Base-by-base conservation (phyloP, 23 tunicate genomes). In the Phallusia fumigata region DNA sequence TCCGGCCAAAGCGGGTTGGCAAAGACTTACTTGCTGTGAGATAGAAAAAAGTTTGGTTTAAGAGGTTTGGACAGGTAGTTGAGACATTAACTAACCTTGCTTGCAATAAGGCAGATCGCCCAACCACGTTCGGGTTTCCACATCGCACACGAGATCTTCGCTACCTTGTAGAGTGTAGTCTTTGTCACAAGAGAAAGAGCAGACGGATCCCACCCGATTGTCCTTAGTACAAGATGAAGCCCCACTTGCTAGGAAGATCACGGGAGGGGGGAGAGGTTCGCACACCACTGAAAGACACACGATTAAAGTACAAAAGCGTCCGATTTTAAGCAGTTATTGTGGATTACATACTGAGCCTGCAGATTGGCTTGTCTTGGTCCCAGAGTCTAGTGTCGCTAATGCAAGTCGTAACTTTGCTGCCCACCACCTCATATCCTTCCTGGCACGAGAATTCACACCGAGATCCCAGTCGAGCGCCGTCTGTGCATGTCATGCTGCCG, bases 1-100 rank as follows among this genome's bases (percentile, higher is more conserved):
- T 31, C 53, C 83, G 34, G 87, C 78, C 6, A 88, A 33, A 0
- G 82, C 79, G 36, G 91, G 91, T 45, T 88, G 76, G 65, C 91
- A 88, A 47, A 81, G 36, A 34, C 34, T 65, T 2, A 81, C 19
- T 79, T 79, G 83, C 52, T 79, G 73, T 36, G 53, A 35, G 45
- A 76, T 31, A 77, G 44, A 3, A 58, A 24, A 58, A 58, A 58
- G 15, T 6, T 1, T 58, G 28, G 26, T 58, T 22, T 58, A 58
- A 16, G 28, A 21, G 69, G n/a, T n/a, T n/a, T n/a, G n/a, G n/a
- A n/a, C n/a, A n/a, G n/a, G n/a, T n/a, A n/a, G n/a, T n/a, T n/a
- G n/a, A n/a, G n/a, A n/a, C n/a, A n/a, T 40, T 40, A 40, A 40
- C 47, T 77, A 10, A 77, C 80, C 80, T 77, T 77, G 80, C 16